Evolutionary conservation across 2,113 vertebrate genomes (phyloP).

Genomic region (Crypturellus undulatus): DNA sequence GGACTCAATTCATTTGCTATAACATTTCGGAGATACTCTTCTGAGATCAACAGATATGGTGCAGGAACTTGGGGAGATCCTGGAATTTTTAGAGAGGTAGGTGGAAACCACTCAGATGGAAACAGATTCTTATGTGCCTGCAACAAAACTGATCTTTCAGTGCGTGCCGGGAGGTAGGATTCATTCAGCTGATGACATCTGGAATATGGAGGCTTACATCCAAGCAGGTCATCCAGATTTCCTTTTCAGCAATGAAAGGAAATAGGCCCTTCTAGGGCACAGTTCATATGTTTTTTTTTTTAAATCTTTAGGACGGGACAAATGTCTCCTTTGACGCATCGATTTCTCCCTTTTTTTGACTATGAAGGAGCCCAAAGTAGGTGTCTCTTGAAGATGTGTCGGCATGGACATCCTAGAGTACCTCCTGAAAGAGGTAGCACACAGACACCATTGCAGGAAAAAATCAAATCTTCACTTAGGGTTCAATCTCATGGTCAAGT

Average conservation of each 20-base stretch:
- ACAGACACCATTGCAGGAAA: neutral
- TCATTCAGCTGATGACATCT: neutral
- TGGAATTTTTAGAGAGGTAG: neutral
- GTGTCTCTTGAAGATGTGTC: neutral
- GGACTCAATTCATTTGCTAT: too few relatives aligned
- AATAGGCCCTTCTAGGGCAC: neutral
- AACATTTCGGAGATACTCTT: neutral
- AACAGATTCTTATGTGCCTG: neutral
- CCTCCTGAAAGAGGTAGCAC: neutral
- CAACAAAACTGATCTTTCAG: neutral
- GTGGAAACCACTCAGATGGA: neutral
- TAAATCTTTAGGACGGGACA: neutral
- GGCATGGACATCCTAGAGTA: neutral
- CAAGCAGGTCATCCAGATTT: neutral
- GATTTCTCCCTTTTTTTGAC: neutral
- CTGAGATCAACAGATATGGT: neutral
- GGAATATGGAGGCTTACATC: neutral
- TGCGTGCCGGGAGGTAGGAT: neutral
- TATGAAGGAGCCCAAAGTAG: neutral
- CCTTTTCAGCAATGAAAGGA: neutral
- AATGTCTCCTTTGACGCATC: neutral
- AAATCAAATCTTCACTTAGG: neutral
- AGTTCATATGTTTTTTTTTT: neutral
- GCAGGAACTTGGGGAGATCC: fast-evolving
- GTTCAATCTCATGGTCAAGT: constrained; percentile 53